Evolutionary conservation across 2,888 invertebrate species (phyloP).

Genomic region (Tenodera sinensis): DNA sequence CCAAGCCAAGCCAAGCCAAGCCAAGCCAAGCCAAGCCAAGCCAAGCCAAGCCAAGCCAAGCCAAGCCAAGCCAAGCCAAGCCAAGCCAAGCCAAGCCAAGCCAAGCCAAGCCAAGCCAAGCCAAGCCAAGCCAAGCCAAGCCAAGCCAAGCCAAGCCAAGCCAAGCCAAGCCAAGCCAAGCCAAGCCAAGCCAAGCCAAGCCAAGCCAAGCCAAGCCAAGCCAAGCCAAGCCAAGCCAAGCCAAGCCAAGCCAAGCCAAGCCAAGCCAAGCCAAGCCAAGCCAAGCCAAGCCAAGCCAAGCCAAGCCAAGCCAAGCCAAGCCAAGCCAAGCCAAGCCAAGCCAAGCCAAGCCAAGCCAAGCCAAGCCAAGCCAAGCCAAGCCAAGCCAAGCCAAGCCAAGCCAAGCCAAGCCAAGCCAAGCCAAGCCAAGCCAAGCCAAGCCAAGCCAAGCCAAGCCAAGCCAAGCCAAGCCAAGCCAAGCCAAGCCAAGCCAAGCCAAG

Average conservation of each 20-base stretch:
- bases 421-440: conserved; percentile 2
- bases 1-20: conserved; percentile 2
- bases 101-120: conserved; percentile 3
- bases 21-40: conserved; percentile 1
- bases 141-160: neutral
- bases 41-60: neutral
- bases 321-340: conserved; percentile 2
- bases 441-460: conserved; percentile 1
- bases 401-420: conserved; percentile 2
- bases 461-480: neutral
- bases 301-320: conserved; percentile 2
- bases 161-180: neutral
- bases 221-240: conserved; percentile 2
- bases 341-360: conserved; percentile 1
- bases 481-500: neutral
- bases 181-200: conserved; percentile 1
- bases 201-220: conserved; percentile 2
- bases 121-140: conserved; percentile 1
- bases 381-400: neutral
- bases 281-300: neutral
- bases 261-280: neutral
- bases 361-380: neutral
- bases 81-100: neutral
- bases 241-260: neutral
- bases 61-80: neutral